Percentiles rank a stretch among this genome's conserved stretches.
These are phyloP conservation scores for Leptoteleia sp. DNA, from an alignment of 1,140 invertebrate genomes.

Conservation along the genomic window DNA sequence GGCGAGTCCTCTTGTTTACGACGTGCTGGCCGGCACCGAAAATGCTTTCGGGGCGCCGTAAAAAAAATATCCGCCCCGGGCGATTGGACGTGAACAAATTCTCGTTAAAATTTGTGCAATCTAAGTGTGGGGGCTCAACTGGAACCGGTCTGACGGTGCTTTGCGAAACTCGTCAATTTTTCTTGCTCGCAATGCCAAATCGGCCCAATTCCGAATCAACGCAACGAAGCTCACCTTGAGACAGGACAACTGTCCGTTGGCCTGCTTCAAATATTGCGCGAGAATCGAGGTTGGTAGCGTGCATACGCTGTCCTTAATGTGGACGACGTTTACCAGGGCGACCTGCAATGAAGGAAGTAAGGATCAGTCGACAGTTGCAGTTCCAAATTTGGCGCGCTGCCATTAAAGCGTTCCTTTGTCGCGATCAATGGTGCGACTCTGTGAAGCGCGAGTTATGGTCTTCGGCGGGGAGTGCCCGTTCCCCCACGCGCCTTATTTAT, in stretches of 20 bases:
- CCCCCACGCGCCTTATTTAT: not conserved
- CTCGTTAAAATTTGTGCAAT: conserved; percentile 54
- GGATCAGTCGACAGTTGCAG: conserved; percentile 20
- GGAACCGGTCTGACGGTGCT: conserved; percentile 55
- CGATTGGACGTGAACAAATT: conserved; percentile 12
- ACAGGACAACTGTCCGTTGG: conserved; percentile 89
- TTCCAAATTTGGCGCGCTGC: conserved; percentile 30
- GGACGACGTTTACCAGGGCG: conserved; percentile 89
- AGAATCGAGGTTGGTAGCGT: conserved; percentile 88
- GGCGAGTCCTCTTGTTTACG: too few species aligned
- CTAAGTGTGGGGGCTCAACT: conserved; percentile 34
- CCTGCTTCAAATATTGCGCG: conserved; percentile 90
- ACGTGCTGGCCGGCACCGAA: too few species aligned
- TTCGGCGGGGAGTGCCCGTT: not conserved
- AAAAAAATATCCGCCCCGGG: conserved; percentile 12
- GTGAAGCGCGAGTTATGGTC: not conserved
- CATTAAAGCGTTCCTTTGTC: conserved; percentile 4
- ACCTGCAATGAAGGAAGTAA: conserved; percentile 82
- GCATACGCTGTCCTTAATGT: conserved; percentile 89
- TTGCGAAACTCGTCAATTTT: conserved; percentile 63
- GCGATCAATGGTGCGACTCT: conserved; percentile 12
- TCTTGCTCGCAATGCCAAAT: conserved; percentile 57
- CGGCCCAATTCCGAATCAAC: conserved; percentile 49
- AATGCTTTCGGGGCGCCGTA: conserved; percentile 8
- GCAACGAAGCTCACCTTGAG: conserved; percentile 84